Conservation (phyloP, 2,888 invertebrate species). For the Molorchus minor region DNA sequence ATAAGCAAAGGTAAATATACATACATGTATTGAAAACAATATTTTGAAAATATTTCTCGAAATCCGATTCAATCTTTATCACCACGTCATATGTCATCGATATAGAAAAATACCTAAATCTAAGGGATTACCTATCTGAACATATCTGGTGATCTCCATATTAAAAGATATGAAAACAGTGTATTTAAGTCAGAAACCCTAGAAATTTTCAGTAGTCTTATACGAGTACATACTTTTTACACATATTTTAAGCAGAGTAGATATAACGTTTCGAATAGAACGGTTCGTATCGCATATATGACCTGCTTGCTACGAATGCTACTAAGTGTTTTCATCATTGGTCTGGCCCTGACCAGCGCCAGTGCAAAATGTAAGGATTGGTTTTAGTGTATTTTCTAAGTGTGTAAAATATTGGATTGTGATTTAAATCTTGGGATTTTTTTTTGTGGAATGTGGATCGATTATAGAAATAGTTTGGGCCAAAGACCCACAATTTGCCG, state of each 20-base stretch:
- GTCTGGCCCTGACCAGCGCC: slow-evolving; percentile 13
- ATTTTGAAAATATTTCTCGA: no score
- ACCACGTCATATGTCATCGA: slow-evolving; percentile 1
- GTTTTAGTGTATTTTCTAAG: neutral
- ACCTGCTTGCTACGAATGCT: neutral
- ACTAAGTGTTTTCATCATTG: slow-evolving; percentile 2
- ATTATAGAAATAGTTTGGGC: no score
- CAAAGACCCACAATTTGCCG: no score
- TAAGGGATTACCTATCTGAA: slow-evolving; percentile 8
- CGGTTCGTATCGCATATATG: slow-evolving; percentile 3
- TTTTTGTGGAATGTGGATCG: no score
- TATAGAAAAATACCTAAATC: slow-evolving; percentile 9
- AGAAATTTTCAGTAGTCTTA: neutral
- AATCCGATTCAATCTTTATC: neutral
- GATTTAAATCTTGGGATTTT: no score
- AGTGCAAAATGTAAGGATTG: slow-evolving; percentile 21
- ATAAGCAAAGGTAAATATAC: no score
- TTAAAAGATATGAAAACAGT: slow-evolving; percentile 1
- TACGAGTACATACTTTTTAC: no score
- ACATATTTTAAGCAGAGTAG: slow-evolving; percentile 6
- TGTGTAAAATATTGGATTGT: no score
- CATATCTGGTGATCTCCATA: no score
- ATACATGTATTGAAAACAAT: no score
- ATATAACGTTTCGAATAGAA: slow-evolving; percentile 5
- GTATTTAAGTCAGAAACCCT: slow-evolving; percentile 3